Percentiles rank a stretch among this genome's conserved stretches.
Evolutionary conservation across 2,113 vertebrate species (phyloP).

Genomic region (Platycercus adscitus): DNA sequence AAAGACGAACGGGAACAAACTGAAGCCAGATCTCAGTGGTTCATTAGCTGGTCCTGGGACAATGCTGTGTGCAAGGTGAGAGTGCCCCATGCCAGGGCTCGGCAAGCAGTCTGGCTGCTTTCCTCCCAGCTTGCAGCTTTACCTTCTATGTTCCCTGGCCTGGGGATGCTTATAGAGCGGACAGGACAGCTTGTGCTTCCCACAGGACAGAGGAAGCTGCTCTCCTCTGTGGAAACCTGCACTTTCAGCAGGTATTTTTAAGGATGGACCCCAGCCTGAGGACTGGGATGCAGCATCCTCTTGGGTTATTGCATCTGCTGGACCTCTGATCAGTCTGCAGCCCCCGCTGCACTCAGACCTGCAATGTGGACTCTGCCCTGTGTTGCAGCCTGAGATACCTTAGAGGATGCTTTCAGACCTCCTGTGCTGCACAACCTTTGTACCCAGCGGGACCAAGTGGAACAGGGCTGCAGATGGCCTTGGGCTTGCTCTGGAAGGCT

Average conservation of each 20-base stretch:
- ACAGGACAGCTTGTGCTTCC: not conserved
- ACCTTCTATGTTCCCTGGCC: not conserved
- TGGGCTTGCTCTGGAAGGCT: not conserved
- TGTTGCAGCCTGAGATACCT: not conserved
- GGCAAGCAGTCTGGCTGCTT: not conserved
- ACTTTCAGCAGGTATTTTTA: not conserved
- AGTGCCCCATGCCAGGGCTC: not conserved
- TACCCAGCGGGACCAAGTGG: fast-evolving
- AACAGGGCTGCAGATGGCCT: not conserved
- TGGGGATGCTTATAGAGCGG: not conserved
- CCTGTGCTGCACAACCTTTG: not conserved
- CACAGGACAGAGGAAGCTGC: not conserved
- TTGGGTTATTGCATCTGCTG: not conserved
- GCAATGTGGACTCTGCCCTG: not conserved
- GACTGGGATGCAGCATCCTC: not conserved
- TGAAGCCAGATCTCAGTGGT: not conserved
- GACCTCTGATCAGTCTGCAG: not conserved
- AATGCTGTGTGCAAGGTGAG: not conserved
- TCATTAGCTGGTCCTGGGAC: not conserved
- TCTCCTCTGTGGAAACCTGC: not conserved
- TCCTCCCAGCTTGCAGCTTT: not conserved
- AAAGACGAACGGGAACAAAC: not conserved
- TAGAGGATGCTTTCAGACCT: not conserved
- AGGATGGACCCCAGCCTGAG: not conserved
- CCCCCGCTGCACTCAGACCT: not conserved